Percentiles rank a stretch among this genome's conserved stretches.
Evolutionary conservation across 2,888 invertebrate genomes (phyloP).

Genomic region (Lycophotia porphyrea): DNA sequence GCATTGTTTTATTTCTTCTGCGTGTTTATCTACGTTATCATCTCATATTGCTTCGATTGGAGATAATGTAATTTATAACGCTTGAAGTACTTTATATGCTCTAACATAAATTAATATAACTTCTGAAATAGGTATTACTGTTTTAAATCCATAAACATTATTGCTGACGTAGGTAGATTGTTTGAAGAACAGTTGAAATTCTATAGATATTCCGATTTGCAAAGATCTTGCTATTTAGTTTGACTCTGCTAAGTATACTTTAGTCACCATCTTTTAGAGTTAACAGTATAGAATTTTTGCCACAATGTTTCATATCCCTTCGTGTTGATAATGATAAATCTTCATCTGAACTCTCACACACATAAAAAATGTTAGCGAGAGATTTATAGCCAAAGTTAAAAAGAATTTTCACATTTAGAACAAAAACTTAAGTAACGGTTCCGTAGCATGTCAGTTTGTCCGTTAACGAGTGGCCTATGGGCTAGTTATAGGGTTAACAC

Average conservation of each 20-base stretch:
- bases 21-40: constrained; percentile 57
- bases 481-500: constrained; percentile 63
- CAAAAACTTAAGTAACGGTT: constrained; percentile 62
- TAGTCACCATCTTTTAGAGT: background rate
- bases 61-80: constrained; percentile 58
- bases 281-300: background rate
- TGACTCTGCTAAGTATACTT: background rate
- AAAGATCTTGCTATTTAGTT: background rate
- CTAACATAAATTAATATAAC: constrained; percentile 34
- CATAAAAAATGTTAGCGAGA: constrained; percentile 21
- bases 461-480: constrained; percentile 74
- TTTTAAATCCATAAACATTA: background rate
- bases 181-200: background rate
- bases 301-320: background rate
- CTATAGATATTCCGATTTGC: background rate
- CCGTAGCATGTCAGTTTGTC: constrained; percentile 58
- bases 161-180: background rate
- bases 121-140: constrained; percentile 19
- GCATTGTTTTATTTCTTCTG: constrained; percentile 74
- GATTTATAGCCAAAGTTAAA: constrained; percentile 42
- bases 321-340: background rate
- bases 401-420: constrained; percentile 43
- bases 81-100: constrained; percentile 46
- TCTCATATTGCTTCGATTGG: constrained; percentile 55
- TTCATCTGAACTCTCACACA: constrained; percentile 15